These are phyloP conservation scores for Sinocyclocheilus rhinocerous DNA, from an alignment of 2,113 vertebrate species.

Conservation along the genomic window DNA sequence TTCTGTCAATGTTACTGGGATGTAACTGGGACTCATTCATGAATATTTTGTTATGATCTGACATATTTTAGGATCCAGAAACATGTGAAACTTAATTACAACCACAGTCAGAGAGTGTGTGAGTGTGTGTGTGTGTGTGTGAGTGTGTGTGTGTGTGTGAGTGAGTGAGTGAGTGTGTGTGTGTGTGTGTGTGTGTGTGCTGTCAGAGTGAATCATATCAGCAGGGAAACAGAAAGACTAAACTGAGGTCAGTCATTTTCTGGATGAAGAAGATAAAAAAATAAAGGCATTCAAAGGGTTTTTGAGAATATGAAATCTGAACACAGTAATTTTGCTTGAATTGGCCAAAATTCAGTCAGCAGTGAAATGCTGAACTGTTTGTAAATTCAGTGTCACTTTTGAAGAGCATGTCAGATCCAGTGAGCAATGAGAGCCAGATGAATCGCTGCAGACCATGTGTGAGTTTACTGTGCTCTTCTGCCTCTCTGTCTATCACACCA, in stretches of 20 bases:
- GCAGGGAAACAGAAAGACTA: slow-evolving; percentile 3
- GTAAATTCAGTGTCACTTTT: neutral
- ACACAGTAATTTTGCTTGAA: neutral
- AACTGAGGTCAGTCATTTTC: slow-evolving; percentile 12
- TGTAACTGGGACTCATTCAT: too few species aligned
- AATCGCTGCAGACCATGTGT: neutral
- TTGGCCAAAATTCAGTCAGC: neutral
- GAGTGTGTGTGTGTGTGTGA: neutral
- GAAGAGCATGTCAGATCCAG: neutral
- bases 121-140: too few species aligned
- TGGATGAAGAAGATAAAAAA: neutral
- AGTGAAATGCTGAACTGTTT: neutral
- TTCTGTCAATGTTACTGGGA: too few species aligned
- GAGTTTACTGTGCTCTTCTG: neutral
- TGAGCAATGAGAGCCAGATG: neutral
- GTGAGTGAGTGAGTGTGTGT: neutral
- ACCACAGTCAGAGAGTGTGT: too few species aligned
- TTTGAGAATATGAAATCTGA: neutral
- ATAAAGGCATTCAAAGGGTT: neutral
- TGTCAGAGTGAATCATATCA: neutral
- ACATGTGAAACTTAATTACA: too few species aligned
- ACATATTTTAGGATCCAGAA: too few species aligned
- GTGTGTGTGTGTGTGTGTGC: neutral
- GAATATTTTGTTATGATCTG: too few species aligned
- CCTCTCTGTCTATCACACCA: neutral